phyloP scores from a whole-genome alignment of 1,140 invertebrate species.

The Bombus cullumanus region DNA sequence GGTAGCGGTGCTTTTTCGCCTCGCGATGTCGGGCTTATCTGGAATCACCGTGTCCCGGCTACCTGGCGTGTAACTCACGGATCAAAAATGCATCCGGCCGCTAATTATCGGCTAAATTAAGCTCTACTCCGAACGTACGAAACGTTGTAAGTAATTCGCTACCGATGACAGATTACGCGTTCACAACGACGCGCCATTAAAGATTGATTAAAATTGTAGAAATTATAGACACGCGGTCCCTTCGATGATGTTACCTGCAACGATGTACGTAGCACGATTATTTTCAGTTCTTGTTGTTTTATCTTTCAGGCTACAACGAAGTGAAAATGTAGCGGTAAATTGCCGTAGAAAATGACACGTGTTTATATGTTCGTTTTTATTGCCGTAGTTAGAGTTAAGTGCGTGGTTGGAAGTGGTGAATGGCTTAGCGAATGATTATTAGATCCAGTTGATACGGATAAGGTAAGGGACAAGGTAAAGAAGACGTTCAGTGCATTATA shows the following conservation, averaged over 20 bases:
- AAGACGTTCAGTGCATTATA: background rate
- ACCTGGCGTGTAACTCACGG: conserved; percentile 28
- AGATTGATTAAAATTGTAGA: conserved; percentile 45
- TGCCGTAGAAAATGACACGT: background rate
- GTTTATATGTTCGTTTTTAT: background rate
- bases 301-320: background rate
- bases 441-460: background rate
- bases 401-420: background rate
- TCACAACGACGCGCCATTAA: conserved; percentile 13
- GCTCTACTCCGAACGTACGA: background rate
- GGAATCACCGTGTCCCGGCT: conserved; percentile 10
- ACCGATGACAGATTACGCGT: conserved; percentile 46
- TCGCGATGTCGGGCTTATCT: conserved; percentile 11
- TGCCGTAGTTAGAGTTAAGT: background rate
- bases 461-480: too few relatives aligned
- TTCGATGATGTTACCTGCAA: background rate
- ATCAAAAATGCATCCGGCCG: conserved; percentile 40
- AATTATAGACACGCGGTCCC: conserved; percentile 10
- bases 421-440: too few relatives aligned
- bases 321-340: conserved; percentile 10
- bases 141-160: conserved; percentile 31
- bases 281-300: background rate
- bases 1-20: background rate
- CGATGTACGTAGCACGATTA: background rate
- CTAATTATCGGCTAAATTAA: conserved; percentile 33